Base-by-base conservation (phyloP, 2,797 vertebrate species). In the Novumbra hubbsi region DNA sequence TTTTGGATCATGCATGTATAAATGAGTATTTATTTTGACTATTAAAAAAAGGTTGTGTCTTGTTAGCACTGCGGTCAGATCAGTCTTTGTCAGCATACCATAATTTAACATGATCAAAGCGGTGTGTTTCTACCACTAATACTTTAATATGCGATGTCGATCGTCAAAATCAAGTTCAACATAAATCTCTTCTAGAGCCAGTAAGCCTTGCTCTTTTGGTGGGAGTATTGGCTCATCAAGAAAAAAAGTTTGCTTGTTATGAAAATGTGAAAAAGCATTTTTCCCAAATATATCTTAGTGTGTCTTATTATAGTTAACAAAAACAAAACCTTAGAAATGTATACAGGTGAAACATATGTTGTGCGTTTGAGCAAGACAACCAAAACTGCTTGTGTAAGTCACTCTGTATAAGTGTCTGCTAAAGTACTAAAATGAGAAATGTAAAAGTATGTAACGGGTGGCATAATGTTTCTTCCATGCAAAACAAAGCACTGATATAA, bases 21-120 rank as follows among this genome's bases (percentile, higher is more conserved):
- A 60, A 60, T 95, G 95, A 98, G 96, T 99, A 99, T 99, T 98
- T 98, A 99, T 99, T 99, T 97, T 95, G 96, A 93, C 92, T 95
- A 98, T 98, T 98, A 98, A 98, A 92, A 96, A 94, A 84, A 96
- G 84, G 94, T 93, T 96, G 93, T 96, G 97, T 96, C 94, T 94
- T 92, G 94, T 89, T 91, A 81, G 82, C 83, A 57, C 83, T 74
- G 73, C 79, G 73, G 55, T 80, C 52, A 60, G 72, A 69, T 73
- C 73, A 77, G 70, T 85, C 69, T 67, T 45, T 84, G 28, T 65
- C 28, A 65, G 63, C 63, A 3, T 34, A 32, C 55, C 28, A 5
- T 65, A 17, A 32, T 30, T 30, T 17, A 17, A 32, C 30, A 65
- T 32, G 28, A 63, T n/a, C 55, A 9, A 17, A 55, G 50, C 27